A percentile compares a stretch with the other conserved stretches of the same genome.
Evolutionary conservation across 2,888 invertebrate genomes (phyloP).

Genomic region (Axea sp.): DNA sequence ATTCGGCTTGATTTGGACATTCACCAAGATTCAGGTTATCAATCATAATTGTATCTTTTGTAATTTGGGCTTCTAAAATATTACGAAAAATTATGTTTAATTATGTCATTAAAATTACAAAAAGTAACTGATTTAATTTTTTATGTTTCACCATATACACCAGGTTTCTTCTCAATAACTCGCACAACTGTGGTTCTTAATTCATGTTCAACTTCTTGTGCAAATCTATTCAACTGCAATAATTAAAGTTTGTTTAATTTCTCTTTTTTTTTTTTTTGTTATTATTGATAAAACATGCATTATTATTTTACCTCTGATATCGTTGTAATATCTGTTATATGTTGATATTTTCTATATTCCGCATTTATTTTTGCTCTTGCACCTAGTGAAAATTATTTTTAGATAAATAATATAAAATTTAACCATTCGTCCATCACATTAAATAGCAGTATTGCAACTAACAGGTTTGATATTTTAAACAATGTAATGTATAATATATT

Average conservation of each 20-base stretch:
- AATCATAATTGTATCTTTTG: constrained; percentile 82
- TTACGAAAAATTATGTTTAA: no score
- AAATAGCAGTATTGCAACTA: no score
- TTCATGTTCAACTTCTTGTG: constrained; percentile 85
- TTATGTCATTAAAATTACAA: no score
- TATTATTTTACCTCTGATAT: constrained; percentile 85
- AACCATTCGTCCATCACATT: no score
- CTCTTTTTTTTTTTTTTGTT: no score
- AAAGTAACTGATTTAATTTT: background rate
- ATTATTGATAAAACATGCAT: background rate
- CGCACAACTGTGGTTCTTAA: constrained; percentile 87
- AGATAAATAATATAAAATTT: background rate
- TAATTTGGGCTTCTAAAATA: constrained; percentile 82
- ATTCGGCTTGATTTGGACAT: constrained; percentile 73
- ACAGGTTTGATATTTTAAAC: no score
- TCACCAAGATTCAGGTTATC: constrained; percentile 80
- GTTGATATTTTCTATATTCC: constrained; percentile 85
- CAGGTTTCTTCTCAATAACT: constrained; percentile 84
- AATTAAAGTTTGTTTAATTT: background rate
- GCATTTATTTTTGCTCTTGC: constrained; percentile 87
- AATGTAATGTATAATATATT: no score
- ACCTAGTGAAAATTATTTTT: constrained; percentile 73
- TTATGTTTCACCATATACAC: constrained; percentile 82
- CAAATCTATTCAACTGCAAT: constrained; percentile 85
- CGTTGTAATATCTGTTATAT: constrained; percentile 82